Base-by-base conservation (phyloP, 2,888 invertebrate genomes). In the Griposia aprilina region DNA sequence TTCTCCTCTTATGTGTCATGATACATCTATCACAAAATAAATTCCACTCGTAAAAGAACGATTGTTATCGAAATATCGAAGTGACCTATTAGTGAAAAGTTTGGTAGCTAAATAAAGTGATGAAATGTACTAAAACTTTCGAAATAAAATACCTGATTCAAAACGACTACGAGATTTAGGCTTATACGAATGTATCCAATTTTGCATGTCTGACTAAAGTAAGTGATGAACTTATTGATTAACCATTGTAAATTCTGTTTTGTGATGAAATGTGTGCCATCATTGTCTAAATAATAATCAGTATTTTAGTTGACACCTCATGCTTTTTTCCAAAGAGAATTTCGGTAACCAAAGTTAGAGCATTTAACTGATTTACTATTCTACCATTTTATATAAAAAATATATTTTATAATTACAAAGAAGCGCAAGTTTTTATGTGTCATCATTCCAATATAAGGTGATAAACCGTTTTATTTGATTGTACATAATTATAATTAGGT, bases 181-280 rank as follows among this genome's bases (percentile, higher is more conserved):
- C 81, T 88, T 89, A 78, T 69, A 81, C 62, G 26, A 85, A 80
- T 86, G 81, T 83, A 88, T 82, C 83, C 76, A 79, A 82, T 72
- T 73, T 84, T 82, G 78, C 76, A 80, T 88, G 81, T 80, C 81
- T 78, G 81, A 85, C 68, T 80, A 82, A 74, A 69, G n/a, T 80
- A 82, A 65, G 83, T 71, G 66, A 80, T 60, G 59, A 82, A 68
- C 60, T 65, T 74, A 57, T 74, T 55, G 60, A 50, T 68, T 50
- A 62, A 65, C 62, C 26, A 70, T 69, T 55, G 50, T 66, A 78
- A 76, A 70, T 76, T 76, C 81, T 82, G 74, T 81, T 83, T 87
- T 75, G 89, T 90, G 89, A 91, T 90, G 78, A 87, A 84, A 82
- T 74, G 82, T 87, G 91, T 92, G 92, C 92, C 92, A 92, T 92